Evolutionary conservation across 2,888 invertebrate genomes (phyloP).

Genomic region (Hydrotaea diabolus): DNA sequence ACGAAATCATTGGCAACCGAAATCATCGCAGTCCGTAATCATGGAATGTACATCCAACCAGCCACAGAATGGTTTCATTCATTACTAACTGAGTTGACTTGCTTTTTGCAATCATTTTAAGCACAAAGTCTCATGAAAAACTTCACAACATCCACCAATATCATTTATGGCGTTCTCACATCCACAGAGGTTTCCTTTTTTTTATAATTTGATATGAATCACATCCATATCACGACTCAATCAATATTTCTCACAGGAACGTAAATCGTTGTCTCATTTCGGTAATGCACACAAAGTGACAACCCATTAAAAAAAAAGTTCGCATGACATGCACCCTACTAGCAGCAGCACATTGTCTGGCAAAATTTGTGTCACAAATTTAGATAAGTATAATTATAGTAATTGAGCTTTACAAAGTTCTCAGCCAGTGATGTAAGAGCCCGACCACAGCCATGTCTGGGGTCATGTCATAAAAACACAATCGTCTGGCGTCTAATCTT

Average conservation of each 20-base stretch:
- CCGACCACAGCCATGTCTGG: no score
- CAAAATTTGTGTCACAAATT: slow-evolving; percentile 24
- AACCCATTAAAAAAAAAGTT: neutral
- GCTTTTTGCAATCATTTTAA: neutral
- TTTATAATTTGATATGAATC: no score
- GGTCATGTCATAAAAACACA: no score
- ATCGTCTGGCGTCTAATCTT: no score
- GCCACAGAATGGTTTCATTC: neutral
- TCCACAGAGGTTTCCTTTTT: no score
- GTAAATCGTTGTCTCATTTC: neutral
- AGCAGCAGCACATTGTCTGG: slow-evolving; percentile 15
- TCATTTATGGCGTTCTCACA: neutral
- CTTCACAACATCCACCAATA: neutral
- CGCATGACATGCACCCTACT: neutral
- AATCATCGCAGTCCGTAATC: neutral
- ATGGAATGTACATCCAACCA: neutral
- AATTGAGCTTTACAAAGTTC: neutral
- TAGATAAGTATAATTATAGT: neutral
- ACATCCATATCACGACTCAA: no score
- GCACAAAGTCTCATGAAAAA: neutral
- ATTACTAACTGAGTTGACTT: neutral
- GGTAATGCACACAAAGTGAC: neutral
- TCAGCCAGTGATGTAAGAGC: neutral
- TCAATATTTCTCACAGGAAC: no score
- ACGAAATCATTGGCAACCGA: neutral